Conservation (phyloP, 2,888 invertebrate species). For the Yponomeuta malinellus region DNA sequence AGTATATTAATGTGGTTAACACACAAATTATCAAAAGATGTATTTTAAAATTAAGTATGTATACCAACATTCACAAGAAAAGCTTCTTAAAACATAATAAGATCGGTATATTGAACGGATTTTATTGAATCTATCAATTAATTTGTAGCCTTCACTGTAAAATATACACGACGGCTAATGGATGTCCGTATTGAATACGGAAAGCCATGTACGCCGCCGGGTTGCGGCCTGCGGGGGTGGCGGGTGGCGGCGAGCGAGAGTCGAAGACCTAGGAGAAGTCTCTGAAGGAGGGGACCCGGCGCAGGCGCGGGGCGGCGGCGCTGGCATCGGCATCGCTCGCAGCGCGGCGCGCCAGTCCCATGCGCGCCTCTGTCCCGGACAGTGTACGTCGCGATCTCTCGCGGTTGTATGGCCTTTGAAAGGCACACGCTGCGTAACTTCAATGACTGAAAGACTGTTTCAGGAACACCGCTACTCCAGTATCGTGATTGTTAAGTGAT, state of each 20-base stretch:
- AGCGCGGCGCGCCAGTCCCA: constrained; percentile 42
- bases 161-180: no score
- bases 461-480: constrained; percentile 42
- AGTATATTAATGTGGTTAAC: no score
- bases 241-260: constrained; percentile 14
- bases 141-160: no score
- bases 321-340: constrained; percentile 37
- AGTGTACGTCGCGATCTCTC: constrained; percentile 26
- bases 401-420: neutral
- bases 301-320: constrained; percentile 51
- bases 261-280: constrained; percentile 15
- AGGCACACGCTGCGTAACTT: constrained; percentile 39
- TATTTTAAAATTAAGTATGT: no score
- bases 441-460: constrained; percentile 40
- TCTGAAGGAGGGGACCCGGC: constrained; percentile 23
- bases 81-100: no score
- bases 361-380: constrained; percentile 48
- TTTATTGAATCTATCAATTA: no score
- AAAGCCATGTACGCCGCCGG: constrained; percentile 1
- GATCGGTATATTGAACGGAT: no score
- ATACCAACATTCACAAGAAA: no score
- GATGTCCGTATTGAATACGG: no score
- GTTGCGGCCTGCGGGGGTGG: constrained; percentile 12
- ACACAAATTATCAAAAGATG: no score
- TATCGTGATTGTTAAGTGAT: constrained; percentile 57